Evolutionary conservation across 2,113 vertebrate species (phyloP), one percentile per base, ranked within the genome.

Genomic region (Chrysemys picta): DNA sequence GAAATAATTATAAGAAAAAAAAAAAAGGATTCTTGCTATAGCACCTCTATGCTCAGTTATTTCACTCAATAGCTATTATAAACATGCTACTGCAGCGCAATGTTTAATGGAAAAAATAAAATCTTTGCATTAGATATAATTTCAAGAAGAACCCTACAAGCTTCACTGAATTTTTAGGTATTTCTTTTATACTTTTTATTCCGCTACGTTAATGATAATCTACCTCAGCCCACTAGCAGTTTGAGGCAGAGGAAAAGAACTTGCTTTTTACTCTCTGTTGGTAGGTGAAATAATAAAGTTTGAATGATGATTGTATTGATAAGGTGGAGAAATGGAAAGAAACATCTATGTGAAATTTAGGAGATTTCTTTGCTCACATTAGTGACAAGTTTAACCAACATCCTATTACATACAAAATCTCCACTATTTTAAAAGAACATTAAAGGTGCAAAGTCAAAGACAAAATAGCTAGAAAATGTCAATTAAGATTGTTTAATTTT

Each of bases 141-240:
- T 93, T 94, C 45, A 85, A 93, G 87, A 95, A 88, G 45, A 45
- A 76, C n/a, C 38, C 72, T 42, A 45, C 22, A 76, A 76, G 72
- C 9, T 45, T 92, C 47, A 86, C 89, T 88, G 80, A 42, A 93
- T 75, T 92, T 91, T 52, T 81, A 4, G 29, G 54, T 93, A 96
- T 94, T 93, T 93, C 88, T 96, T 79, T 89, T 95, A 91, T 82
- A 76, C 14, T 92, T 96, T 95, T 94, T 88, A 93, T 91, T 82
- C 90, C 84, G 89, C 88, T 95, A 95, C 1, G 1, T 93, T 16
- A 69, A 10, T n/a, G 16, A 69, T 35, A 69, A 69, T 69, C 62
- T 69, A n/a, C 16, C 35, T 19, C 35, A 69, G 16, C 31, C 16
- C 14, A 19, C 16, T n/a, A 69, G 31, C 31, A n/a, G 62, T n/a